Base-by-base conservation (phyloP, 1,140 invertebrate species). In the Drosophila tani region DNA sequence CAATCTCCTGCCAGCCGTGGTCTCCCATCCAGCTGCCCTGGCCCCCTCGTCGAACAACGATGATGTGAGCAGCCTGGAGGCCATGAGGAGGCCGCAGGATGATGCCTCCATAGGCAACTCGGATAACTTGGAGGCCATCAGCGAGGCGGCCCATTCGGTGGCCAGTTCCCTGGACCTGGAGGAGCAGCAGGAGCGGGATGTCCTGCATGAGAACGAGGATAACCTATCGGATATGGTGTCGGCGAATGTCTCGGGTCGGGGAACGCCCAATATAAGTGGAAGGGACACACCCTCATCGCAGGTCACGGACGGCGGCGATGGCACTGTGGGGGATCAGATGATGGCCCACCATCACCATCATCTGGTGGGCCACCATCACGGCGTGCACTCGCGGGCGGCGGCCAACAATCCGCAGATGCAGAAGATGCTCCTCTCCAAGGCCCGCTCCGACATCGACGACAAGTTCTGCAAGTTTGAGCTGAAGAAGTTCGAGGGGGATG, bases 401-500 rank as follows among this genome's bases (percentile, higher is more conserved):
- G 74, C 94, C 93, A 87, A 83, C 93, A 87, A 83, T 49, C 84
- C 84, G 40, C 84, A 87, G 93, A 94, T 93, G 80, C 94, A 94
- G 1, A 95, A 95, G 71, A 95, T 95, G 81, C 82, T 94, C 3
- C 85, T 95, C n/a, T 97, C 98, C 82, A 96, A 97, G 92, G 96
- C 95, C 27, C 94, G 96, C 8, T 97, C 96, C 66, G 98, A 99
- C 91, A 98, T 99, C 63, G 98, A 99, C 82, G 99, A 99, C 73
- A 98, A 99, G 93, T 99, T 99, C 95, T 99, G 98, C 86, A 99
- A 99, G 93, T 99, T 99, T 93, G 98, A 99, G 91, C 98, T 99
- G 38, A 98, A 97, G 93, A 97, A 97, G 87, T 93, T 97, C 38
- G 96, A 97, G 94, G 96, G 96, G 2, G 98, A 99, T 92, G 98